Conservation (phyloP, 2,888 invertebrate species). For the Myopa tessellatipennis region DNA sequence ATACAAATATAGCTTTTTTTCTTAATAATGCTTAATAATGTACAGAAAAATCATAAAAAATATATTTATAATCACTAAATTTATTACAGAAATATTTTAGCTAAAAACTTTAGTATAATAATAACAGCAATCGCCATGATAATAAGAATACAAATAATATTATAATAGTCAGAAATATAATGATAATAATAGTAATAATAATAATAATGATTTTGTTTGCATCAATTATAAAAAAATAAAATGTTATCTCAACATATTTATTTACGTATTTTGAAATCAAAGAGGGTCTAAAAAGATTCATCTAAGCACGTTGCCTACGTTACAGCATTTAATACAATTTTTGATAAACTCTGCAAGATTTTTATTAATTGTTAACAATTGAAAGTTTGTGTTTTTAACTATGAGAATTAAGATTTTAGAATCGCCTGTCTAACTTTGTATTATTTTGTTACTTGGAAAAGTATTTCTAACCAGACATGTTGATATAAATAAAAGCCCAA, state of each 20-base stretch:
- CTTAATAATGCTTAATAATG: slow-evolving; percentile 21
- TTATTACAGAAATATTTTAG: not conserved
- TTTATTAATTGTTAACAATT: not conserved
- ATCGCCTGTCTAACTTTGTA: not conserved
- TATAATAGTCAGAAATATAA: slow-evolving; percentile 8
- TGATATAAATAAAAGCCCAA: slow-evolving; percentile 7
- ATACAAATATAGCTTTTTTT: not conserved
- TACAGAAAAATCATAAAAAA: slow-evolving; percentile 27
- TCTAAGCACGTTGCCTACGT: not conserved
- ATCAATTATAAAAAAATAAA: slow-evolving; percentile 7
- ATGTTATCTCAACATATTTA: slow-evolving; percentile 18
- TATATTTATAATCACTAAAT: slow-evolving; percentile 28
- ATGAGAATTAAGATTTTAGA: not conserved
- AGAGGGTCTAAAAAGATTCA: no score
- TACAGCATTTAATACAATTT: not conserved
- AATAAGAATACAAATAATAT: slow-evolving; percentile 3
- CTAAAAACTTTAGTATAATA: not conserved
- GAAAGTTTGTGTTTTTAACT: not conserved
- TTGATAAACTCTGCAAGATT: not conserved
- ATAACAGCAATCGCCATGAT: not conserved
- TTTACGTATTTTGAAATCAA: not conserved
- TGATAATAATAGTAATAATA: not conserved
- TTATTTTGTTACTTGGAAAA: slow-evolving; percentile 8
- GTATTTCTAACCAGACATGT: not conserved
- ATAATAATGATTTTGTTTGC: slow-evolving; percentile 31